A percentile compares a stretch with the other conserved stretches of the same genome.
These are phyloP conservation scores for Tachysurus fulvidraco DNA, from an alignment of 2,113 vertebrate genomes.

Conservation along the genomic window DNA sequence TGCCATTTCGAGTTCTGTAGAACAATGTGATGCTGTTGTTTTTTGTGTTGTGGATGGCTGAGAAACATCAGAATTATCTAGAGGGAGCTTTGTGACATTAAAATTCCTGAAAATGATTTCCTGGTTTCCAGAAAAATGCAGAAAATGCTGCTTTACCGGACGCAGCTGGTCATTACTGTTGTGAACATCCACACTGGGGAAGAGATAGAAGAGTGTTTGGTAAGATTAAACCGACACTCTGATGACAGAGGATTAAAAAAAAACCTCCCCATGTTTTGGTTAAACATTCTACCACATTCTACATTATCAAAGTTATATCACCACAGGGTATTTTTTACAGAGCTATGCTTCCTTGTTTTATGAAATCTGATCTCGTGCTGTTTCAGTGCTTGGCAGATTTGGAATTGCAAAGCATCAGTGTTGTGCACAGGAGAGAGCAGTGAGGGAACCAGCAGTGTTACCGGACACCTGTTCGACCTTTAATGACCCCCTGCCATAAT, in stretches of 20 bases:
- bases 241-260: conserved; percentile 28
- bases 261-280: not conserved
- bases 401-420: not conserved
- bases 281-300: not conserved
- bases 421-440: not conserved
- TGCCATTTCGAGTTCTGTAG: conserved; percentile 6
- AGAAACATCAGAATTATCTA: not conserved
- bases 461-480: not conserved
- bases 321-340: not conserved
- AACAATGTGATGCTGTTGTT: not conserved
- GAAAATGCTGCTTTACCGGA: conserved; percentile 34
- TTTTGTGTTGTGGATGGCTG: not conserved
- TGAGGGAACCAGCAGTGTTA: not conserved
- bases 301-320: not conserved
- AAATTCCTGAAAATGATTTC: not conserved
- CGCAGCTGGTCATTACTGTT: not conserved
- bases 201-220: not conserved
- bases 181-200: not conserved
- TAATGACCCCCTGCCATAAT: conserved; percentile 30
- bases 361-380: too few relatives aligned
- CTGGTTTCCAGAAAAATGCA: not conserved
- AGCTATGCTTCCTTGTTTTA: not conserved
- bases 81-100: not conserved
- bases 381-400: not conserved
- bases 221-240: not conserved